Evolutionary conservation across 2,888 invertebrate genomes (phyloP).

Genomic region (Mythimna pallens): DNA sequence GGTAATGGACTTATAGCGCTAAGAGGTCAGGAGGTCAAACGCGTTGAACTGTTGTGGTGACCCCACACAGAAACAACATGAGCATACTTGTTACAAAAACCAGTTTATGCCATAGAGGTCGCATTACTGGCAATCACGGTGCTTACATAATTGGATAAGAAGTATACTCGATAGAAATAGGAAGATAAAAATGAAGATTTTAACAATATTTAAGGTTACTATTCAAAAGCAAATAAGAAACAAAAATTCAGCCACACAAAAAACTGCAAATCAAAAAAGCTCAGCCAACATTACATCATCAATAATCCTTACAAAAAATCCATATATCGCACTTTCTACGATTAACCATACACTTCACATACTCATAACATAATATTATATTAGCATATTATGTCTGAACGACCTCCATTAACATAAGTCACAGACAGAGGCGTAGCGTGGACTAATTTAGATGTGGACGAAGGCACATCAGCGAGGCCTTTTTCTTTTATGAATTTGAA

Average conservation of each 20-base stretch:
- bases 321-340: constrained; percentile 49
- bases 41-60: constrained; percentile 28
- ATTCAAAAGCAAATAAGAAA: neutral
- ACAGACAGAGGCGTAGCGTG: constrained; percentile 31
- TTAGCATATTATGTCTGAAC: constrained; percentile 58
- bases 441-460: too few species aligned
- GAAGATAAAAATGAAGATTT: neutral
- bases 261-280: neutral
- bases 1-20: neutral
- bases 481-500: too few species aligned
- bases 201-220: neutral
- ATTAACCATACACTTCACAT: constrained; percentile 29
- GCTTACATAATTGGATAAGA: constrained; percentile 5
- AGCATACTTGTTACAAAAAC: constrained; percentile 3
- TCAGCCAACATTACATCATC: constrained; percentile 25
- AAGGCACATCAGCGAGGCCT: too few species aligned
- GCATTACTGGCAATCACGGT: neutral
- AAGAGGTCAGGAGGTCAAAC: constrained; percentile 20
- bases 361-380: constrained; percentile 38
- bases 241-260: neutral
- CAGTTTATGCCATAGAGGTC: constrained; percentile 4
- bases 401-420: constrained; percentile 70
- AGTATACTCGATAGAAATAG: neutral
- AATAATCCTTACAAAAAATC: constrained; percentile 34
- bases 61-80: constrained; percentile 1